Base-by-base conservation (phyloP, 2,888 invertebrate genomes). In the Omphaloscelis lunosa region DNA sequence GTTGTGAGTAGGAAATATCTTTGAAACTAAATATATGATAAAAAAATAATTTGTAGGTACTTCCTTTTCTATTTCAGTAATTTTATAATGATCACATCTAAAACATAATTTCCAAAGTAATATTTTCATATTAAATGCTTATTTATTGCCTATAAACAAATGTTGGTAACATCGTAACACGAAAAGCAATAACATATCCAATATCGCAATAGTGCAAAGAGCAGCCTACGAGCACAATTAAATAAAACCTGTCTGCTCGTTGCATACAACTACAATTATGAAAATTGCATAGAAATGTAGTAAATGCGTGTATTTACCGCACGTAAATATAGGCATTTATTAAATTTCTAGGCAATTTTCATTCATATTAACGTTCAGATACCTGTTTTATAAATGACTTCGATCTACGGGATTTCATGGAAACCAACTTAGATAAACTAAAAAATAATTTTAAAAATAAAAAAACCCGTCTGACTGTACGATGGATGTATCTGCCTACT, bases 141-240 rank as follows among this genome's bases (percentile, higher is more conserved):
- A 63, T 51, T 86, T 67, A 79, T 29, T 27, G 41, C 9, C 41
- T 48, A 62, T 66, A 72, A 76, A 67, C 63, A 75, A 72, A 79
- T 62, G 71, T 62, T 67, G 8, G 41, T 73, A 68, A 62, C 56
- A 66, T 77, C 6, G 48, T 77, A 66, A 62, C 45, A 67, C 80
- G 34, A 63, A 75, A 67, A 77, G 81, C 69, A 63, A 79, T 76
- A 81, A 86, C 45, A 81, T 79, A 77, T 75, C 66, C 69, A 58
- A 73, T 79, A 75, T 76, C 58, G 84, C 86, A 86, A 86, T 79
- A 85, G 77, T 75, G 82, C 82, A 86, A 72, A 81, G 76, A 80
- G 69, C 75, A 79, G 34, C 58, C 51, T 67, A 59, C 63, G 15
- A 75, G n/a, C 41, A 75, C 66, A 63, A 81, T 71, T 80, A 75